Evolutionary conservation across 2,113 vertebrate genomes (phyloP), one percentile per base, ranked within the genome.

Genomic region (Campylorhamphus procurvoides): DNA sequence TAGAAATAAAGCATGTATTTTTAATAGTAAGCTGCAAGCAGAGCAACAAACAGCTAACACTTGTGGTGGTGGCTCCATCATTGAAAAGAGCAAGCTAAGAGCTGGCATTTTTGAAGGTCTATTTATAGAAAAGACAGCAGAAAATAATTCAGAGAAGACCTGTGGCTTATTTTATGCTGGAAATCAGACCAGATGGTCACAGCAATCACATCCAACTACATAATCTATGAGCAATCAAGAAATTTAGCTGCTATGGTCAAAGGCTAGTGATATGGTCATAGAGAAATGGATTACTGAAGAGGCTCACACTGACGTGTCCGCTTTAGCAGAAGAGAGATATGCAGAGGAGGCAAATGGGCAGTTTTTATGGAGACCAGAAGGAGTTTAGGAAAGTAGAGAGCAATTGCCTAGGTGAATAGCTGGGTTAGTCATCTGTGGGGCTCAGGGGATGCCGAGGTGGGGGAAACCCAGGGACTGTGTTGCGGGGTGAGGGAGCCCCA

Each of bases 111-210:
- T 96, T 95, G 33, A 90, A 63, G 16, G 10, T 67, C 83, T 95
- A 93, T 97, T 93, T 95, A 73, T 94, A 94, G 87, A 84, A 94
- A 84, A 82, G 40, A 79, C 47, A 84, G 58, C 74, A 92, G 87
- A 87, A 96, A 96, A 92, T 89, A 94, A 87, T 89, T 92, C 86
- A 95, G 91, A 94, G 82, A 79, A 94, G 91, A 94, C 95, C 84
- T 76, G 46, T 92, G 80, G 56, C 62, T 87, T 94, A 87, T 89
- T 53, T 53, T 91, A 62, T 64, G 24, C 33, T 56, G 67, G 33
- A 93, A 76, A 87, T 93, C 95, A 81, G 69, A 84, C 66, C 89
- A 96, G 95, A 94, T 92, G 87, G 91, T 77, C 89, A 72, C 64
- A 94, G 69, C 80, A 92, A 89, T 91, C 80, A 80, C 47, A 86